Evolutionary conservation across 2,113 vertebrate species (phyloP).

Genomic region (Poecile atricapillus): DNA sequence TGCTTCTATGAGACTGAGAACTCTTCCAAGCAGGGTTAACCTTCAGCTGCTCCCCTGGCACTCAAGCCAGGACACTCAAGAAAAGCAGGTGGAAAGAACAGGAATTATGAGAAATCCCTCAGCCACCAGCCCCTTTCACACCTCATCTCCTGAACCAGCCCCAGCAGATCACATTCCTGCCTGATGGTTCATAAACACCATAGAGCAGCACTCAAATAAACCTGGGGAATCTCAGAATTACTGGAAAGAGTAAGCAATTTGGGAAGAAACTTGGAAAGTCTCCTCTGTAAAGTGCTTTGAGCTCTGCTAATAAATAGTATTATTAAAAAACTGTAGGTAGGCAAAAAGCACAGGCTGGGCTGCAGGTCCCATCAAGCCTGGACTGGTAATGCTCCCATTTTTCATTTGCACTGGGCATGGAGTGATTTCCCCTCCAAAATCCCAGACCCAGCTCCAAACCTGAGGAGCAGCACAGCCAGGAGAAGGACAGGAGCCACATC

Average conservation of each 20-base stretch:
- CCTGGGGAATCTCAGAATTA: background rate
- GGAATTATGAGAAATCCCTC: background rate
- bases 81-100: background rate
- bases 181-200: background rate
- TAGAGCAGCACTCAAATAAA: background rate
- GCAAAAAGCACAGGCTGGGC: background rate
- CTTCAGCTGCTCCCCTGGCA: background rate
- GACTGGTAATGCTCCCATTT: background rate
- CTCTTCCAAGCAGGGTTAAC: background rate
- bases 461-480: background rate
- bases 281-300: background rate
- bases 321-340: background rate
- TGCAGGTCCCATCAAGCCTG: rapidly evolving
- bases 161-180: background rate
- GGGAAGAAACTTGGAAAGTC: background rate
- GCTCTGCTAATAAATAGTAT: background rate
- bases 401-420: background rate
- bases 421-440: background rate
- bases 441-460: background rate
- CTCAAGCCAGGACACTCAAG: background rate
- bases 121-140: background rate
- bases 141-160: background rate
- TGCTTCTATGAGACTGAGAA: background rate
- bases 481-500: background rate
- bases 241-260: background rate